Evolutionary conservation across 2,888 invertebrate genomes (phyloP).

Genomic region (Sceliomorpha sp.): DNA sequence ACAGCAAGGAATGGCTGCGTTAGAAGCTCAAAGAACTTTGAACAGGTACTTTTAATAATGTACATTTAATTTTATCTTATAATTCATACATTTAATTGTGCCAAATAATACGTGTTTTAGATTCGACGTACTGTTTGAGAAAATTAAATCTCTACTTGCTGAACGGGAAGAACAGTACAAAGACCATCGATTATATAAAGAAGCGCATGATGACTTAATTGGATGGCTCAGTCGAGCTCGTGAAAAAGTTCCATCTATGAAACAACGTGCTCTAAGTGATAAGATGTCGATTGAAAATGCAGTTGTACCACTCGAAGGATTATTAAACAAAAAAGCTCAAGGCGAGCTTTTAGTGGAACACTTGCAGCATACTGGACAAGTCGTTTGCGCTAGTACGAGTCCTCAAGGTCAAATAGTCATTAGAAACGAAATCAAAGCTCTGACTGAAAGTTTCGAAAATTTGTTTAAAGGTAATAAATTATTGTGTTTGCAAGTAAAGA

Average conservation of each 20-base stretch:
- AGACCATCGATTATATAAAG: slow-evolving; percentile 94
- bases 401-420: slow-evolving; percentile 89
- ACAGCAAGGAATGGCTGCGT: slow-evolving; percentile 90
- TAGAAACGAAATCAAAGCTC: slow-evolving; percentile 90
- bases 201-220: slow-evolving; percentile 93
- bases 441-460: slow-evolving; percentile 91
- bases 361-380: slow-evolving; percentile 92
- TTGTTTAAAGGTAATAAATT: slow-evolving; percentile 85
- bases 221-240: slow-evolving; percentile 93
- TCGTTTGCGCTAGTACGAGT: slow-evolving; percentile 91
- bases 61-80: background rate
- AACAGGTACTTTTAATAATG: slow-evolving; percentile 80
- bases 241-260: slow-evolving; percentile 93
- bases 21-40: slow-evolving; percentile 91
- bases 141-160: slow-evolving; percentile 86
- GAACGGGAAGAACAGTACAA: slow-evolving; percentile 93
- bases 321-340: slow-evolving; percentile 94
- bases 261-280: slow-evolving; percentile 91
- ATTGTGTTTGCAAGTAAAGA: no score
- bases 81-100: background rate
- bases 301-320: slow-evolving; percentile 91
- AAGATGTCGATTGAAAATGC: slow-evolving; percentile 94
- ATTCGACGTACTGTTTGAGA: slow-evolving; percentile 89
- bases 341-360: slow-evolving; percentile 93
- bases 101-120: no score